Percentiles rank a stretch among this genome's conserved stretches.
These are phyloP conservation scores for Passer domesticus DNA, from an alignment of 2,113 vertebrate species.

Conservation along the genomic window DNA sequence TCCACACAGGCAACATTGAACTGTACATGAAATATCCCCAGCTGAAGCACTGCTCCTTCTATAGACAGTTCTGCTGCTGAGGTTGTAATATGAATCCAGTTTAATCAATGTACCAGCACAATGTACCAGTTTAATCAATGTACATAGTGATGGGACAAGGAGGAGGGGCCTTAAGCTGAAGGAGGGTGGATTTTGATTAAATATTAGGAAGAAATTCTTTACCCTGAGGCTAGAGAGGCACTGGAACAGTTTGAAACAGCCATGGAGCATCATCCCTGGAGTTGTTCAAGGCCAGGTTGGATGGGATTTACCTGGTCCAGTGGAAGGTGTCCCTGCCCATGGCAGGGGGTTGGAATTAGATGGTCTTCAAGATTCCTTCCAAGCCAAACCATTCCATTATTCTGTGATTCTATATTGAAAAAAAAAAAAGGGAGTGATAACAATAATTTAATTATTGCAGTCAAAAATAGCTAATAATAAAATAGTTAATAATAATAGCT, in stretches of 20 bases:
- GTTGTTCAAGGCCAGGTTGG: rapidly evolving
- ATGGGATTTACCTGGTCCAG: too few relatives aligned
- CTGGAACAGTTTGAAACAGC: neutral
- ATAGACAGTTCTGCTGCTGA: neutral
- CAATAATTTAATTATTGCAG: neutral
- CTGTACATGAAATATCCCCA: neutral
- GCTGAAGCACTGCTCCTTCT: neutral
- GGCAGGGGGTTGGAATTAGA: neutral
- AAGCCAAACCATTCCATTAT: neutral
- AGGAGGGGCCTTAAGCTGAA: neutral
- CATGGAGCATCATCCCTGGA: neutral
- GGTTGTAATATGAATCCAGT: neutral
- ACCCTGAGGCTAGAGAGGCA: too few relatives aligned
- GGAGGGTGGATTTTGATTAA: neutral
- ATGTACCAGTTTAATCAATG: neutral
- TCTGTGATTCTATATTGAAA: neutral
- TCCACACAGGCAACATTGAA: neutral
- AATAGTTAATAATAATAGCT: too few relatives aligned
- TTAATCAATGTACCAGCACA: neutral
- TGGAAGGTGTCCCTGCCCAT: neutral
- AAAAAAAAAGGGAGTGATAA: neutral
- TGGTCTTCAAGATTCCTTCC: neutral
- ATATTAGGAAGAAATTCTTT: neutral
- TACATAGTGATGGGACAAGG: neutral
- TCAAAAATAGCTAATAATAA: neutral